phyloP scores from a whole-genome alignment of 1,140 invertebrate species.

The Neotoxoptera formosana region DNA sequence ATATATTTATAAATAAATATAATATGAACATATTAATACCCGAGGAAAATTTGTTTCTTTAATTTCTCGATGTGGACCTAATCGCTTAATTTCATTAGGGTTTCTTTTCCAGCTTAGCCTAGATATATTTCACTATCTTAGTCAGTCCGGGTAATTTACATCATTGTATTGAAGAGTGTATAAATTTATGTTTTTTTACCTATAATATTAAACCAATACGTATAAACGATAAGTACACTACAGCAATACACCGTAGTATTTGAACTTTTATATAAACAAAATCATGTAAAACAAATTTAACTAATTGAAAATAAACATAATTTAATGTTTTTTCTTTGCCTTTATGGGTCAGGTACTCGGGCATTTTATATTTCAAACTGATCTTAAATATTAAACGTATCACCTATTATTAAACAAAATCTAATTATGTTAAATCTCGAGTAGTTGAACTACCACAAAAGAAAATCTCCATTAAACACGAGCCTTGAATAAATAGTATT shows the following conservation, averaged over 20 bases:
- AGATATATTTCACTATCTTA: not conserved
- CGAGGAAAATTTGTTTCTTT: not conserved
- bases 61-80: not conserved
- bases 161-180: not conserved
- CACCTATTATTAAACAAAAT: not conserved
- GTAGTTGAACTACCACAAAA: not conserved
- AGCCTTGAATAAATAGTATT: not conserved
- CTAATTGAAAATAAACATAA: not conserved
- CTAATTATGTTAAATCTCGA: not conserved
- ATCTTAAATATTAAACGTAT: not conserved
- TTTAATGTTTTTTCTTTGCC: not conserved
- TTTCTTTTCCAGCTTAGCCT: not conserved
- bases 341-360: not conserved
- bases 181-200: not conserved
- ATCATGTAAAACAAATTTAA: not conserved
- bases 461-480: not conserved
- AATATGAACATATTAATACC: no score
- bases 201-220: not conserved
- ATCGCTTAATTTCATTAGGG: not conserved
- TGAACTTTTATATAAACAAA: slow-evolving; percentile 14
- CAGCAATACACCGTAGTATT: not conserved
- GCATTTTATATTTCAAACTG: not conserved
- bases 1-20: not conserved
- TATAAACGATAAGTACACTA: not conserved
- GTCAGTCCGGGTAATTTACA: not conserved